These are phyloP conservation scores for Leucoma salicis DNA, from an alignment of 2,888 invertebrate species.

Conservation along the genomic window DNA sequence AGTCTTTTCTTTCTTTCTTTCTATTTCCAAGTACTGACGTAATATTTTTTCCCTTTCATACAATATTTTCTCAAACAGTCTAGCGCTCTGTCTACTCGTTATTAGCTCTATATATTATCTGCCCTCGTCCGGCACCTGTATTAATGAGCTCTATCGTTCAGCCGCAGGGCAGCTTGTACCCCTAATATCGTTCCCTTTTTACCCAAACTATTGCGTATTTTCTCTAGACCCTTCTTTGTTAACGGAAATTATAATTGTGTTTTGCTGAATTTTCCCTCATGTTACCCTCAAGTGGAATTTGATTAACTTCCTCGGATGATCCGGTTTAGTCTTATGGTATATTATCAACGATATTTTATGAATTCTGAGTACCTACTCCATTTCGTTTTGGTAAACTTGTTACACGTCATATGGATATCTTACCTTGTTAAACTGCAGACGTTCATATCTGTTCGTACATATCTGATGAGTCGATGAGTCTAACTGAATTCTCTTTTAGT, in stretches of 20 bases:
- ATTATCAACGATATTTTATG: not conserved
- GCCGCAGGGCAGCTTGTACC: conserved; percentile 24
- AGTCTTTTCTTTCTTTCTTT: too few species aligned
- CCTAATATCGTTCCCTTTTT: conserved; percentile 9
- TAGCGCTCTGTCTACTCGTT: conserved; percentile 3
- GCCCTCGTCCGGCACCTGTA: conserved; percentile 26
- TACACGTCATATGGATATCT: too few species aligned
- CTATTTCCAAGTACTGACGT: too few species aligned
- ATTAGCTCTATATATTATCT: conserved; percentile 5
- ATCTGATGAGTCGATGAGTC: too few species aligned
- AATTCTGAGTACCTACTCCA: not conserved
- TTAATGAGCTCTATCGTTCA: conserved; percentile 33
- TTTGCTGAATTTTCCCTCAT: not conserved
- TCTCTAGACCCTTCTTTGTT: conserved; percentile 4
- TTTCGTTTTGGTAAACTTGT: too few species aligned
- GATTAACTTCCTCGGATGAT: not conserved
- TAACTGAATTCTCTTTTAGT: too few species aligned
- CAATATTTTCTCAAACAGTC: not conserved
- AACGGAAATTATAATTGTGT: conserved; percentile 3
- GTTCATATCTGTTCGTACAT: too few species aligned
- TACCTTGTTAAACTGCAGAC: too few species aligned
- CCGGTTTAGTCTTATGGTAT: not conserved
- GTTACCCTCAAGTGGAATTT: not conserved
- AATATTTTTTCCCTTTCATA: too few species aligned
- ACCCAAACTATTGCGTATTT: conserved; percentile 13